Evolutionary conservation across 2,888 invertebrate genomes (phyloP).

Genomic region (Zootermopsis nevadensis): DNA sequence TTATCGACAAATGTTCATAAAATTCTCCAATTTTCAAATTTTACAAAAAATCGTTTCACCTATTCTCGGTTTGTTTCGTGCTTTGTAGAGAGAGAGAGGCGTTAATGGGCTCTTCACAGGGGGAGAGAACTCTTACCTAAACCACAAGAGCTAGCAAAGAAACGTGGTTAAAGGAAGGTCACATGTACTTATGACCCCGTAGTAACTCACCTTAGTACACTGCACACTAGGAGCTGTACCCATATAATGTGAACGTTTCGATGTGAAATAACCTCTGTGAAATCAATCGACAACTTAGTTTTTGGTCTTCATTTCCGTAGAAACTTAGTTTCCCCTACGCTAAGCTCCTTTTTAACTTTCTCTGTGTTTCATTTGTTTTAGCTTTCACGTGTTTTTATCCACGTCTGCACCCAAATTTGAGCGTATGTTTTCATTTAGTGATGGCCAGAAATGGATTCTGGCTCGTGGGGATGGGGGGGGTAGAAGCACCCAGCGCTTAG

Average conservation of each 20-base stretch:
- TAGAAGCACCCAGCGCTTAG: not conserved
- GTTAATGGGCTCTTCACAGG: too few species aligned
- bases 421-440: constrained; percentile 21
- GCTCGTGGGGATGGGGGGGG: not conserved
- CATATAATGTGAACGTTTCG: not conserved
- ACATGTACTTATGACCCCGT: too few species aligned
- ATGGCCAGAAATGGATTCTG: not conserved
- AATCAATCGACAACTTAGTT: constrained; percentile 1
- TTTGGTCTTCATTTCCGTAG: not conserved
- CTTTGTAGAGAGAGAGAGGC: too few species aligned
- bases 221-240: too few species aligned
- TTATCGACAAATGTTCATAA: too few species aligned
- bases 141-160: too few species aligned
- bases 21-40: too few species aligned
- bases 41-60: too few species aligned
- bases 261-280: not conserved
- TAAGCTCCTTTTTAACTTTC: not conserved
- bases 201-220: too few species aligned
- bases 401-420: not conserved
- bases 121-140: too few species aligned
- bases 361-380: not conserved
- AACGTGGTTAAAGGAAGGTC: too few species aligned
- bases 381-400: not conserved
- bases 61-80: too few species aligned
- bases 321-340: not conserved